A percentile compares a stretch with the other conserved stretches of the same genome.
These are phyloP conservation scores for Epinephelus malabaricus DNA, from an alignment of 2,797 vertebrate genomes.

Conservation along the genomic window DNA sequence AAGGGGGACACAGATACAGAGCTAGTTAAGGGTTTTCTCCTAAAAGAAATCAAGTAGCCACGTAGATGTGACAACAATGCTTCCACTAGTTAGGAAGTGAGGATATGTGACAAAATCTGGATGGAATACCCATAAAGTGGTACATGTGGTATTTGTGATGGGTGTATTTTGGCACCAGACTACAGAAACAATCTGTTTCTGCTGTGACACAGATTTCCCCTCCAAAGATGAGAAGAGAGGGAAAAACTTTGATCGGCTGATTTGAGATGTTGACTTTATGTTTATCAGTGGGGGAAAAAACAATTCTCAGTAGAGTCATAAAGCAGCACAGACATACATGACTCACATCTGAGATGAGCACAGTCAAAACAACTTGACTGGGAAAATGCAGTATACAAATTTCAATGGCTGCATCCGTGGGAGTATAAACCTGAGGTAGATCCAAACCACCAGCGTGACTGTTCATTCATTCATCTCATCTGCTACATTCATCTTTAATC, in stretches of 20 bases:
- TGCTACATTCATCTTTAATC: constrained; percentile 1
- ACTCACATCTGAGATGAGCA: constrained; percentile 23
- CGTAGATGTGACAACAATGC: background rate
- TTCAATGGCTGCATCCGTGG: background rate
- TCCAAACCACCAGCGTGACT: background rate
- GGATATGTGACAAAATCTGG: constrained; percentile 3
- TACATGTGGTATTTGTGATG: background rate
- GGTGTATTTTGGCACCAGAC: background rate
- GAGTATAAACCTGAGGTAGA: background rate
- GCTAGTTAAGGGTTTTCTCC: background rate
- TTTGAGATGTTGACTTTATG: constrained; percentile 10
- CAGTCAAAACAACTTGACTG: constrained; percentile 31
- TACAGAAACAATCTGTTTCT: background rate
- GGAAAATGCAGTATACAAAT: background rate
- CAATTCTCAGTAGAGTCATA: background rate
- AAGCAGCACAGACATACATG: constrained; percentile 25
- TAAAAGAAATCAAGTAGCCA: background rate
- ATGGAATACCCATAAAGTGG: background rate
- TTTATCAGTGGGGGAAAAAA: background rate
- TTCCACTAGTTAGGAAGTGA: background rate
- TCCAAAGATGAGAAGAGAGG: background rate
- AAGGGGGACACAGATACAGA: background rate
- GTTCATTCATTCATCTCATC: constrained; percentile 6
- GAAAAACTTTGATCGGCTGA: constrained; percentile 3
- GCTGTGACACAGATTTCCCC: background rate